Conservation (phyloP, 2,797 vertebrate genomes). For the Trachops cirrhosus region DNA sequence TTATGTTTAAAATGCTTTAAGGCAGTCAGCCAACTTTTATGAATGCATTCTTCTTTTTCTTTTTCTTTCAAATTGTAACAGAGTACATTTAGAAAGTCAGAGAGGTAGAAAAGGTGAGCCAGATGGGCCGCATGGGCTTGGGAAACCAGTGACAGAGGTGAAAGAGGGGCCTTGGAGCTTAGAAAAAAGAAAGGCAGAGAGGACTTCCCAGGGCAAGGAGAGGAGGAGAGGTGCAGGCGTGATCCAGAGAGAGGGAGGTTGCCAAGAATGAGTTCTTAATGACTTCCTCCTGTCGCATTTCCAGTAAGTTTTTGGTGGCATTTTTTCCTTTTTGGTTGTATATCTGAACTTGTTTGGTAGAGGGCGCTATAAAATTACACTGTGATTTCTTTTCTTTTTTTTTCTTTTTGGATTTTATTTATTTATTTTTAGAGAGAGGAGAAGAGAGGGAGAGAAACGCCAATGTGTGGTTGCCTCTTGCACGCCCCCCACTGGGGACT, state of each 20-base stretch:
- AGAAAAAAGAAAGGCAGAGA: neutral
- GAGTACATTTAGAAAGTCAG: neutral
- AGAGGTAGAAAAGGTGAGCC: neutral
- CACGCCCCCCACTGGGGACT: no score
- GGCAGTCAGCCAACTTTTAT: neutral
- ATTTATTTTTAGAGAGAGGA: no score
- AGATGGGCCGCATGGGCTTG: neutral
- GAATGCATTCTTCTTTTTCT: neutral
- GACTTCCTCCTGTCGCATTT: neutral
- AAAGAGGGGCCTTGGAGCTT: neutral
- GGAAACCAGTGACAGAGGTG: neutral
- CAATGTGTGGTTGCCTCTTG: no score
- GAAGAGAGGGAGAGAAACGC: no score
- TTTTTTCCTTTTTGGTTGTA: constrained; percentile 9
- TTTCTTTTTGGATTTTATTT: no score
- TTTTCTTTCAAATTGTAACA: neutral
- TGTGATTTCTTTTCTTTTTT: neutral
- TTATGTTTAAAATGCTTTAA: neutral
- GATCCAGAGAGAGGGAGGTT: no score
- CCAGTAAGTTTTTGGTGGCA: neutral
- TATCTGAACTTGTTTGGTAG: neutral
- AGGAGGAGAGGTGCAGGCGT: no score
- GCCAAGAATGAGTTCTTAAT: neutral
- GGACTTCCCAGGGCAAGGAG: no score
- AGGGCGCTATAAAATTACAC: constrained; percentile 37